These are phyloP conservation scores for Hydropsyche tenuis DNA, from an alignment of 1,140 invertebrate species.

Conservation along the genomic window DNA sequence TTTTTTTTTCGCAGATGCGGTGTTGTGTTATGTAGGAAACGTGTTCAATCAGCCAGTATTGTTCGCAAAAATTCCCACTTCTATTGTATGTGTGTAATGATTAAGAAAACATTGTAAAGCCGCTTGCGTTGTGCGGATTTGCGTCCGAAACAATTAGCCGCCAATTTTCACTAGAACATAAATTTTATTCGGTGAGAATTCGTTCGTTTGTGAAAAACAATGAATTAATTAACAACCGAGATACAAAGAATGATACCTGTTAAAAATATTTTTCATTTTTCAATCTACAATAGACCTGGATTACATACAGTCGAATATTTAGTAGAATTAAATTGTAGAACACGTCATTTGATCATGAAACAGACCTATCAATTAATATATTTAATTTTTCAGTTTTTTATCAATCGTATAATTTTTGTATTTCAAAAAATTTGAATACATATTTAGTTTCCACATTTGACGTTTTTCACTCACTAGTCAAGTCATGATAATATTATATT, in stretches of 20 bases:
- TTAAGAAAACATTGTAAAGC: not conserved
- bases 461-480: no score
- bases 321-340: no score
- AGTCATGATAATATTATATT: no score
- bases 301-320: no score
- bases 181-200: conserved; percentile 1
- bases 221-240: not conserved
- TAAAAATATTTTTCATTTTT: no score
- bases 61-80: conserved; percentile 11
- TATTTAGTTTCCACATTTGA: no score
- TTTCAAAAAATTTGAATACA: no score
- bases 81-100: not conserved
- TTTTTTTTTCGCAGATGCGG: conserved; percentile 9
- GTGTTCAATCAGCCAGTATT: conserved; percentile 11
- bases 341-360: no score
- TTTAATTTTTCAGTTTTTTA: no score
- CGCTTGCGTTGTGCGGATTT: not conserved
- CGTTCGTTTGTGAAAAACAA: not conserved
- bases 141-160: not conserved
- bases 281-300: no score
- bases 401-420: no score
- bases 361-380: no score
- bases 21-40: not conserved
- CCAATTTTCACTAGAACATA: conserved; percentile 4
- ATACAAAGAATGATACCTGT: not conserved